These are phyloP conservation scores for Andrena hattorfiana DNA, from an alignment of 2,888 invertebrate genomes.

Conservation along the genomic window DNA sequence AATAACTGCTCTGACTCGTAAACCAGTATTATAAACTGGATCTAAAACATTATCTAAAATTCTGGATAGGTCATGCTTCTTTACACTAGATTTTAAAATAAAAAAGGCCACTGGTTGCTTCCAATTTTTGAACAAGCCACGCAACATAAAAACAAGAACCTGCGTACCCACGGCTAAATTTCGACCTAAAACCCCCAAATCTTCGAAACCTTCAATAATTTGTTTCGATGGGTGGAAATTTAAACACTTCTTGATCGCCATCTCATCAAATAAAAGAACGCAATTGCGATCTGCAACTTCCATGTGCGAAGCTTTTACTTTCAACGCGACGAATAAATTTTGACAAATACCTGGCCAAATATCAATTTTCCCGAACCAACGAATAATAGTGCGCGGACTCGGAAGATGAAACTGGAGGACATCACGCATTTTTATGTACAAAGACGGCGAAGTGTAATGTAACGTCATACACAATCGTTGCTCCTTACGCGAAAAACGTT, in stretches of 20 bases:
- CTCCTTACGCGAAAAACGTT: too few species aligned
- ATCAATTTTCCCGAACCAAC: constrained; percentile 5
- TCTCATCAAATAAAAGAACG: background rate
- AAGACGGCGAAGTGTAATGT: too few species aligned
- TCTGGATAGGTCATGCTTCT: background rate
- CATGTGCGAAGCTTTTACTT: background rate
- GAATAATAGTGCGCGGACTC: background rate
- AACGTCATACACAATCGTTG: too few species aligned
- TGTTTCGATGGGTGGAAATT: background rate
- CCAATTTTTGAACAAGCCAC: background rate
- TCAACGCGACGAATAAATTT: background rate
- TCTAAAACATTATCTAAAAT: constrained; percentile 3
- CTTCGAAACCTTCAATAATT: constrained; percentile 7
- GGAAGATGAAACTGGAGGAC: too few species aligned
- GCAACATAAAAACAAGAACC: constrained; percentile 5
- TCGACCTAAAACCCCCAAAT: background rate
- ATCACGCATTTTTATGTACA: too few species aligned
- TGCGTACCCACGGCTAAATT: background rate
- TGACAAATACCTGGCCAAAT: constrained; percentile 1
- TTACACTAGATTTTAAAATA: background rate
- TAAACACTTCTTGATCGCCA: background rate
- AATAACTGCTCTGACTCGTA: background rate
- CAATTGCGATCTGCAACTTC: background rate
- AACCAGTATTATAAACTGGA: background rate
- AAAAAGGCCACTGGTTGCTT: background rate